Evolutionary conservation across 2,888 invertebrate genomes (phyloP).

Genomic region (Athrips mouffetella): DNA sequence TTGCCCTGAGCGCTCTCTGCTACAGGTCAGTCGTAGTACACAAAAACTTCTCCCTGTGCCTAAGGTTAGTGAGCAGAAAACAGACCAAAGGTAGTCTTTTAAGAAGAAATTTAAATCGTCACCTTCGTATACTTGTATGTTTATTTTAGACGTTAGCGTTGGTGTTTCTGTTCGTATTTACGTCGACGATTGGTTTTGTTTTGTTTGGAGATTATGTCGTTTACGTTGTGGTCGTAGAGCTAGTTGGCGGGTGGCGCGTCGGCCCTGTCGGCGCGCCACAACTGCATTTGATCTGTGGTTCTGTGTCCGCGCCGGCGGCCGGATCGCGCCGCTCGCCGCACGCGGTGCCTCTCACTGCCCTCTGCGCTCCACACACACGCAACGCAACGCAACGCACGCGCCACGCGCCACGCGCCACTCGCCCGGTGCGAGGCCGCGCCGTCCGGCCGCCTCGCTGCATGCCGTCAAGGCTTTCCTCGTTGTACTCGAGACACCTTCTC

Average conservation of each 20-base stretch:
- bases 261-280: conserved; percentile 60
- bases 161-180: conserved; percentile 73
- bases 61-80: conserved; percentile 98
- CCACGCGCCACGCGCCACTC: conserved; percentile 28
- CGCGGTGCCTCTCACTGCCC: conserved; percentile 29
- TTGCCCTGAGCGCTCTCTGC: conserved; percentile 99
- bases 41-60: conserved; percentile 99
- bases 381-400: conserved; percentile 26
- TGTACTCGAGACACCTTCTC: conserved; percentile 68
- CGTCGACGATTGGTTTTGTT: conserved; percentile 70
- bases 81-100: conserved; percentile 83
- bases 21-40: conserved; percentile 99
- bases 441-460: conserved; percentile 71
- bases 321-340: conserved; percentile 41
- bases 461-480: conserved; percentile 75
- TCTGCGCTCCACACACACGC: conserved; percentile 34
- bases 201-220: conserved; percentile 65
- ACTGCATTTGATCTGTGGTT: conserved; percentile 79
- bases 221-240: conserved; percentile 74
- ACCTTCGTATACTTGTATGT: conserved; percentile 79
- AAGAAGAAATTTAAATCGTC: conserved; percentile 78
- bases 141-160: conserved; percentile 77
- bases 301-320: conserved; percentile 67
- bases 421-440: conserved; percentile 33
- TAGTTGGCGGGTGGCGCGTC: conserved; percentile 71